phyloP scores from a whole-genome alignment of 2,113 vertebrate genomes.

The Crotalus viridis region DNA sequence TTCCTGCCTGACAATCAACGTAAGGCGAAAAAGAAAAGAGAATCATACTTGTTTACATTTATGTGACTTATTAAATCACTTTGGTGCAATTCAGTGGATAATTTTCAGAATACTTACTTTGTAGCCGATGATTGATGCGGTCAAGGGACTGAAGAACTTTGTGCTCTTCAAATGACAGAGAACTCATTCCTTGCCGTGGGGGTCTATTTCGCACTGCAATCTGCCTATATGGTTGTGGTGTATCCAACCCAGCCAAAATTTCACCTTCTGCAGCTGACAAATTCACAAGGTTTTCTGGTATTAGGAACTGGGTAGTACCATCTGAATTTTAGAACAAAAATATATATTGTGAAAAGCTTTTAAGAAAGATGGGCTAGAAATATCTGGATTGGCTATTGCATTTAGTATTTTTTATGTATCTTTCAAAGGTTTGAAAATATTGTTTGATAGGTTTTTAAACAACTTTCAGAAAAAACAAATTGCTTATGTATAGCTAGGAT shows the following conservation, averaged over 20 bases:
- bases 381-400: background rate
- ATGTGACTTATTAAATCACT: background rate
- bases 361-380: background rate
- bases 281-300: conserved; percentile 67
- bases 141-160: conserved; percentile 83
- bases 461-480: background rate
- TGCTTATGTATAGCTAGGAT: background rate
- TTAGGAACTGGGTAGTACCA: conserved; percentile 70
- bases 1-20: background rate
- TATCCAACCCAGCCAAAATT: conserved; percentile 67
- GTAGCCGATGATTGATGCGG: conserved; percentile 79
- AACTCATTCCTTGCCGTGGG: conserved; percentile 41
- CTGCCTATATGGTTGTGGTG: conserved; percentile 54
- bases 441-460: background rate
- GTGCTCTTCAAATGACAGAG: conserved; percentile 82
- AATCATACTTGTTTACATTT: background rate
- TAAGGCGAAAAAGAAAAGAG: background rate
- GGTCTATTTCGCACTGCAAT: conserved; percentile 33
- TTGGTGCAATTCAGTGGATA: background rate
- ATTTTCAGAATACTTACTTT: conserved; percentile 71
- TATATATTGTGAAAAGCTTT: conserved; percentile 14
- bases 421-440: background rate
- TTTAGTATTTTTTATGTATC: background rate
- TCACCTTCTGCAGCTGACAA: conserved; percentile 59
- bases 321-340: conserved; percentile 70